Evolutionary conservation across 1,140 invertebrate species (phyloP).

Genomic region (Drosophila mayri): DNA sequence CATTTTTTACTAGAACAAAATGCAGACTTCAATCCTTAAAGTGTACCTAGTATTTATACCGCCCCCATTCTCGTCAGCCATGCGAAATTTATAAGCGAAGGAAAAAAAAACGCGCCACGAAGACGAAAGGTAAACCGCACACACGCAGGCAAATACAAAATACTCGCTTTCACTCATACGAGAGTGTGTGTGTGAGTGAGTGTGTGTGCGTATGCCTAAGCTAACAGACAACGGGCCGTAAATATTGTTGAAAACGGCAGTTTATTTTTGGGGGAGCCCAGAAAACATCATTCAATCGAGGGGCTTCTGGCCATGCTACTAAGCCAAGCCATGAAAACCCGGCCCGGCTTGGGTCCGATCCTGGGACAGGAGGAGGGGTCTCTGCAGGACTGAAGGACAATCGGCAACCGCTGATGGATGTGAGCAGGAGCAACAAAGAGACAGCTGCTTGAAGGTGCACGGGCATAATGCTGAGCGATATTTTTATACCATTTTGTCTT

Average conservation of each 20-base stretch:
- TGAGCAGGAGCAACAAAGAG: constrained; percentile 57
- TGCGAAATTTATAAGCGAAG: constrained; percentile 63
- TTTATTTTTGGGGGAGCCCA: constrained; percentile 70
- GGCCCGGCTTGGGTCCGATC: constrained; percentile 14
- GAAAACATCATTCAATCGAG: constrained; percentile 71
- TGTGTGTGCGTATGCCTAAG: constrained; percentile 54
- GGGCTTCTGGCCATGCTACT: constrained; percentile 34
- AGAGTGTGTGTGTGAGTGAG: neutral
- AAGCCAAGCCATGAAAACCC: constrained; percentile 34
- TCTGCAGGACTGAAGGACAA: constrained; percentile 28
- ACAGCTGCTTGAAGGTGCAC: constrained; percentile 65
- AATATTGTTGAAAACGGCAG: constrained; percentile 78
- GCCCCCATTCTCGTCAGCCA: neutral
- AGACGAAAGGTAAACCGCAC: constrained; percentile 35
- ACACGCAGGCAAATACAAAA: constrained; percentile 36
- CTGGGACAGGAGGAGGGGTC: neutral
- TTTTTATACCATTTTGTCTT: constrained; percentile 49
- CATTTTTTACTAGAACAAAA: too few relatives aligned
- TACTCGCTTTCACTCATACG: constrained; percentile 44
- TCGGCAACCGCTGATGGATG: constrained; percentile 69
- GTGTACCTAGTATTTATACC: constrained; percentile 28
- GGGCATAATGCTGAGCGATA: constrained; percentile 56
- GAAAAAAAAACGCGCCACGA: constrained; percentile 25
- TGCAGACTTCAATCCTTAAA: neutral
- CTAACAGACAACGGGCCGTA: constrained; percentile 74